Base-by-base conservation (phyloP, 1,140 invertebrate species). In the Drosophila ambigua region DNA sequence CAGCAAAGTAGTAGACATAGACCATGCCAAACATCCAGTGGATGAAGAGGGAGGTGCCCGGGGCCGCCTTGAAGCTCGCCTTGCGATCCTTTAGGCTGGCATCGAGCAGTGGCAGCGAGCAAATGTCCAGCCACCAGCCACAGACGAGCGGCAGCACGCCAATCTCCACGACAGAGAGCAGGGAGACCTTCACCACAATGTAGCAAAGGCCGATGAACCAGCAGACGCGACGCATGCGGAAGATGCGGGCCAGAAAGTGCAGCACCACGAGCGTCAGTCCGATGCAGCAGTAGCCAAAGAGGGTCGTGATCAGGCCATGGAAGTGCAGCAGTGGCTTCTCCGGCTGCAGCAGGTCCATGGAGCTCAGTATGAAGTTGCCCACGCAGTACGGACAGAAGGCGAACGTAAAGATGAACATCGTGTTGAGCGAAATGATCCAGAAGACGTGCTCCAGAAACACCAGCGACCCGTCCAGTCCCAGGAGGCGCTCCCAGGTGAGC, bases 11-110 rank as follows among this genome's bases (percentile, higher is more conserved):
- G 92, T 99, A 99, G 13, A 99, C 98, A 92, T 99, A 99, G 2
- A 99, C 96, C 98, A 99, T 99, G 55, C 98, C 98, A n/a, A 98
- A 96, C 8, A 99, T 94, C 99, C 99, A 99, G 92, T 99, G 98
- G 53, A 99, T 96, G 89, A 99, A 99, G 94, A 99, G 97, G 0
- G 97, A 98, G 0, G 98, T 99, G 45, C 98, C 98, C 0, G 99
- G 98, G 0, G 97, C 96, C 1, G 95, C 93, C 71, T 95, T 95
- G 75, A 99, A 98, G 66, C 96, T 97, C 0, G 95, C 94, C 92
- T 98, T 96, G 46, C 98, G 93, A 85, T 97, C 97, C 90, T 96
- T 96, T 0, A 98, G 92, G 6, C 96, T 97, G 4, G 97, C 97
- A 93, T 99, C 98, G 88, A 99, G 98, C 94, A 99, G 95, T 0